These are phyloP conservation scores for Tragelaphus strepsiceros DNA, from an alignment of 2,113 vertebrate species.

Conservation along the genomic window DNA sequence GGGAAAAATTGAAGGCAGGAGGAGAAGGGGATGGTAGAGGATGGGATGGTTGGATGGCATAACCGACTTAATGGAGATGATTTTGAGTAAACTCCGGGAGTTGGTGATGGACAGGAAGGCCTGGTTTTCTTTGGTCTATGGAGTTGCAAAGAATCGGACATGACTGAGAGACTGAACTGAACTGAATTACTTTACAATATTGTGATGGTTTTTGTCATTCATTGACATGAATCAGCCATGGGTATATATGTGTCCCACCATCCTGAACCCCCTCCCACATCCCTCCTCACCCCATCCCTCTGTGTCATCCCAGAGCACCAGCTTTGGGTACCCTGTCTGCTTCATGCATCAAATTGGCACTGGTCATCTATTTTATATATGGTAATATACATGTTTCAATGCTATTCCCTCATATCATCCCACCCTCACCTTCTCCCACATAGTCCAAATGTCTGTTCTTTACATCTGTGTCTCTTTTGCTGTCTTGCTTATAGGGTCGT, in stretches of 20 bases:
- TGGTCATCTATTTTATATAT: not conserved
- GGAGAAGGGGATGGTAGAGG: not conserved
- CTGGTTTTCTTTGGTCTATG: not conserved
- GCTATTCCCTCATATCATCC: not conserved
- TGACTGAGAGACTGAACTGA: not conserved
- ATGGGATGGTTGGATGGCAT: not conserved
- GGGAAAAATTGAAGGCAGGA: not conserved
- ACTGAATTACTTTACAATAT: not conserved
- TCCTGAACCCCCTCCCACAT: not conserved
- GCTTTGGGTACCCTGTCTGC: not conserved
- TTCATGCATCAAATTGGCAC: not conserved
- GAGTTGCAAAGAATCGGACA: fast-evolving
- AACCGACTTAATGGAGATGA: not conserved
- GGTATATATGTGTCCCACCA: not conserved
- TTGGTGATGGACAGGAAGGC: not conserved
- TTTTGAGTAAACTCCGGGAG: not conserved
- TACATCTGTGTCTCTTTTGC: not conserved
- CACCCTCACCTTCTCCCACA: not conserved
- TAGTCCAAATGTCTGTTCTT: not conserved
- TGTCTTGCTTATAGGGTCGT: not conserved
- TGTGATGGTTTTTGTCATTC: not conserved
- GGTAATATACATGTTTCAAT: not conserved
- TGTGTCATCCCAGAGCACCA: not conserved
- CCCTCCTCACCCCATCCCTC: not conserved
- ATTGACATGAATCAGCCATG: not conserved